A percentile compares a stretch with the other conserved stretches of the same genome.
Conservation (phyloP, 2,888 invertebrate genomes). For the Sthenelais limicola region DNA sequence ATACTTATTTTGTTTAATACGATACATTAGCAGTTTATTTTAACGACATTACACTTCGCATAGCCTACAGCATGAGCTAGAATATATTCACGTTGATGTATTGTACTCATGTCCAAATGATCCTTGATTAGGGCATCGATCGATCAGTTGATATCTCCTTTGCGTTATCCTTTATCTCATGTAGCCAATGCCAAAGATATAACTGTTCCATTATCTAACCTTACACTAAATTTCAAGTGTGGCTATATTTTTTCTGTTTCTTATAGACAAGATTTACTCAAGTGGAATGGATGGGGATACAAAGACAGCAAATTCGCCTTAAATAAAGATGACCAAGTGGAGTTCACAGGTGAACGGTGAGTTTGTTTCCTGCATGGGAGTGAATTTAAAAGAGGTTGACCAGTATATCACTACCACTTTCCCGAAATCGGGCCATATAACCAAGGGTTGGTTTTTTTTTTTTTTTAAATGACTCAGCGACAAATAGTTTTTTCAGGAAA, state of each 20-base stretch:
- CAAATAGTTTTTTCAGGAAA: no score
- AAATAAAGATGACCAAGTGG: constrained; percentile 77
- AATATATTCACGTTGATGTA: neutral
- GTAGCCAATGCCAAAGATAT: neutral
- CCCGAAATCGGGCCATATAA: no score
- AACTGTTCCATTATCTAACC: neutral
- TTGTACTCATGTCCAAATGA: no score
- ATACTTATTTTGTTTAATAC: no score
- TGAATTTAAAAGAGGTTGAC: neutral
- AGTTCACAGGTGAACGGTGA: constrained; percentile 90
- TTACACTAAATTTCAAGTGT: neutral
- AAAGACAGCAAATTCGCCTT: constrained; percentile 90
- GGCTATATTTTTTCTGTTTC: neutral
- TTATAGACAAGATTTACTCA: constrained; percentile 88
- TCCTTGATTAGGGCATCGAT: no score
- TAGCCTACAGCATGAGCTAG: neutral
- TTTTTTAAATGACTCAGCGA: no score
- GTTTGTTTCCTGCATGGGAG: constrained; percentile 5
- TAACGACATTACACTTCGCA: no score
- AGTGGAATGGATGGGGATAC: constrained; percentile 99
- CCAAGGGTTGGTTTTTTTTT: neutral
- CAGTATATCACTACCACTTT: no score
- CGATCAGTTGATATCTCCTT: no score
- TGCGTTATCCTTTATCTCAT: neutral
- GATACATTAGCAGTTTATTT: no score